Percentiles rank a stretch among this genome's conserved stretches.
Conservation (phyloP, 1,140 invertebrate genomes). For the Lordiphosa mommai region DNA sequence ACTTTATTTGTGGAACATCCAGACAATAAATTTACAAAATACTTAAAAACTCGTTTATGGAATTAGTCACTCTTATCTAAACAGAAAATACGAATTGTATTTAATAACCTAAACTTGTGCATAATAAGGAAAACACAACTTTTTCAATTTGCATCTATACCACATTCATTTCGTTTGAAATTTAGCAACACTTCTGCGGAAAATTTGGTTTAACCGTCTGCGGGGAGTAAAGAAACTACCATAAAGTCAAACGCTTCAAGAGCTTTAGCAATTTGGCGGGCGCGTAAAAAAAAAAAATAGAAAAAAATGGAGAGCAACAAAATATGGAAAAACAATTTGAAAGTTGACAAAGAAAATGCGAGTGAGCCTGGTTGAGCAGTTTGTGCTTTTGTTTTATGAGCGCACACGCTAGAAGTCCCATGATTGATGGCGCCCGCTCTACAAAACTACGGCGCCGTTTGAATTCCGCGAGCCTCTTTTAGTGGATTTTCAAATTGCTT, state of each 20-base stretch:
- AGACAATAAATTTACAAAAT: too few relatives aligned
- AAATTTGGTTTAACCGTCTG: neutral
- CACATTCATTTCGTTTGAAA: too few relatives aligned
- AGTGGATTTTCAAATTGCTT: conserved; percentile 74
- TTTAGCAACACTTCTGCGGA: neutral
- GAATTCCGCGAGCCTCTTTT: conserved; percentile 31
- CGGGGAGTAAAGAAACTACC: conserved; percentile 5
- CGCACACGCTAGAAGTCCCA: conserved; percentile 41
- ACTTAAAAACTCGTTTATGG: too few relatives aligned
- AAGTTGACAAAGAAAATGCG: conserved; percentile 54
- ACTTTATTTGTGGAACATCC: too few relatives aligned
- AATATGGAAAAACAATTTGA: conserved; percentile 71
- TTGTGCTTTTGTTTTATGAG: conserved; percentile 62
- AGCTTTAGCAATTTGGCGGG: conserved; percentile 20
- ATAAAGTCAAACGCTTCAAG: conserved; percentile 38
- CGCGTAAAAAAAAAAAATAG: neutral
- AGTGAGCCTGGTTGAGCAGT: conserved; percentile 10
- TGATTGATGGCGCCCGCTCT: conserved; percentile 53
- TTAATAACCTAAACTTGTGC: too few relatives aligned
- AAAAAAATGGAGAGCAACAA: conserved; percentile 19
- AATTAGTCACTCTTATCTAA: too few relatives aligned
- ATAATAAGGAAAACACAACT: too few relatives aligned
- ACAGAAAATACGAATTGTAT: too few relatives aligned
- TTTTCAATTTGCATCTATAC: too few relatives aligned
- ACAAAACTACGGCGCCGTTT: conserved; percentile 17